A percentile compares a stretch with the other conserved stretches of the same genome.
These are phyloP conservation scores for Heliocidaris tuberculata DNA, from an alignment of 35 echinoderm and acorn worm species.

Conservation along the genomic window DNA sequence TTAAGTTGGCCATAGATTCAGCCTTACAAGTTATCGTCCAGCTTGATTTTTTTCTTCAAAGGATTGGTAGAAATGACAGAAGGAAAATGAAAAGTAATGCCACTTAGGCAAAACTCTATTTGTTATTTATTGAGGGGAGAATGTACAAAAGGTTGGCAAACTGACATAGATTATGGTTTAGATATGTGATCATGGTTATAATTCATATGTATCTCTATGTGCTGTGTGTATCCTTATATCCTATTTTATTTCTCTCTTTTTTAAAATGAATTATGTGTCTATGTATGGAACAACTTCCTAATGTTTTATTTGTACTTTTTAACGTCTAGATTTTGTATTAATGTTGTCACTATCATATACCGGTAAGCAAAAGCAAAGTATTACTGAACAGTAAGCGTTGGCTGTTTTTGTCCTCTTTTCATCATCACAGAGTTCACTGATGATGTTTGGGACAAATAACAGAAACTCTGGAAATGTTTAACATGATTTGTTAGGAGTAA, in stretches of 20 bases:
- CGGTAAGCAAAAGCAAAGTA: not conserved
- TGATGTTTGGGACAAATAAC: not conserved
- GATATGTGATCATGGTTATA: constrained; percentile 18
- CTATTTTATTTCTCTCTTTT: constrained; percentile 6
- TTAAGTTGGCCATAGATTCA: not conserved
- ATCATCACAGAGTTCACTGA: not conserved
- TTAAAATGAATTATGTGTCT: not conserved
- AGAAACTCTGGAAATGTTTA: not conserved
- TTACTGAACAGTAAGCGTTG: not conserved
- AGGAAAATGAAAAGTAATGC: not conserved
- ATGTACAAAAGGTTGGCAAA: constrained; percentile 3
- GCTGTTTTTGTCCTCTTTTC: not conserved
- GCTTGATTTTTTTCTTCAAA: not conserved
- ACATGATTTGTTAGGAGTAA: not conserved
- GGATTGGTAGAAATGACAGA: not conserved
- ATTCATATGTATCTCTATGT: constrained; percentile 12
- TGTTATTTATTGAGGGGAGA: not conserved
- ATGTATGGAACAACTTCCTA: not conserved
- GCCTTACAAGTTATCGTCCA: not conserved
- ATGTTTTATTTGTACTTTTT: not conserved
- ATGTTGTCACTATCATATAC: not conserved
- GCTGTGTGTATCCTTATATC: not conserved
- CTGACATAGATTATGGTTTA: not conserved
- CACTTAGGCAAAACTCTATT: not conserved
- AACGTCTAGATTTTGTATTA: not conserved